These are phyloP conservation scores for Lepidostoma basale DNA, from an alignment of 1,140 invertebrate genomes.

Conservation along the genomic window DNA sequence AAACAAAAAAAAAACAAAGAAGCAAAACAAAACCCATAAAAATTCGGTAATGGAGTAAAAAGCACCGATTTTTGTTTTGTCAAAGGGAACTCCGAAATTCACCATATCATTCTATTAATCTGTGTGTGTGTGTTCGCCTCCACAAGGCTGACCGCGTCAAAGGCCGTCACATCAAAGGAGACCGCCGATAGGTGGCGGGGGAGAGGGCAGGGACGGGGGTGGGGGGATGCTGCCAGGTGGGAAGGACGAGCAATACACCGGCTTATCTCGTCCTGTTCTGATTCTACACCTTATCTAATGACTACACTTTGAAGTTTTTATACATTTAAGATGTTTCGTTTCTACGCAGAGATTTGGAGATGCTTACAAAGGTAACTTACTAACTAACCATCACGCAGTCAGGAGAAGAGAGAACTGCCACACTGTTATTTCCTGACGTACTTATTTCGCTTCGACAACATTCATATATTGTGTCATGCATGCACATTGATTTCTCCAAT, in stretches of 20 bases:
- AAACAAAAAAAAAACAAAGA: too few relatives aligned
- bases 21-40: too few relatives aligned
- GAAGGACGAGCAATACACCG: background rate
- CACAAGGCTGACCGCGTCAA: constrained; percentile 21
- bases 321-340: too few relatives aligned
- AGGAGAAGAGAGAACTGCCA: too few relatives aligned
- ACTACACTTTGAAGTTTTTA: too few relatives aligned
- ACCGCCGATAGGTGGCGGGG: background rate
- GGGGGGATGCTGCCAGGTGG: background rate
- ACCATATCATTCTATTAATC: constrained; percentile 13
- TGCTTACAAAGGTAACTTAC: too few relatives aligned
- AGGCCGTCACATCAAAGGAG: constrained; percentile 23
- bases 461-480: too few relatives aligned
- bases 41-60: constrained; percentile 5
- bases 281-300: background rate
- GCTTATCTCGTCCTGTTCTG: background rate
- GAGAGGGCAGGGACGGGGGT: background rate
- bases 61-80: background rate
- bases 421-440: too few relatives aligned
- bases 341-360: too few relatives aligned
- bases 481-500: too few relatives aligned
- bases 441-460: too few relatives aligned
- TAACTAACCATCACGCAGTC: too few relatives aligned
- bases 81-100: constrained; percentile 4
- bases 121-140: background rate